phyloP scores from a whole-genome alignment of 1,140 invertebrate species.

The Bombus fervidus region DNA sequence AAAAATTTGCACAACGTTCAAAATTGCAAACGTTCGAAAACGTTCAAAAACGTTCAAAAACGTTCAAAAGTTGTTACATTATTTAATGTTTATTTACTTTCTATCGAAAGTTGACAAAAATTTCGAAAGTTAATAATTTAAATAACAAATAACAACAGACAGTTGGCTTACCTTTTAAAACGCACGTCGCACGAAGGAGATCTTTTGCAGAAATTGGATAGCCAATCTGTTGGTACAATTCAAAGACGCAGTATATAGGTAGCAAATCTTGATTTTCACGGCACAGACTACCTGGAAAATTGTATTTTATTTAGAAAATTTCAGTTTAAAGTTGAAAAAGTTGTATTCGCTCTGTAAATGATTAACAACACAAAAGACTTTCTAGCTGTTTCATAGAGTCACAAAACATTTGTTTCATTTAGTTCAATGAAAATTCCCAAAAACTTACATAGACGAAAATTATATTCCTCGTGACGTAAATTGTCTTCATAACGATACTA shows the following conservation, averaged over 20 bases:
- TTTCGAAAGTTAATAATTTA: background rate
- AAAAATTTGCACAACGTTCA: no score
- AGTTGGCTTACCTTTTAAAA: conserved; percentile 52
- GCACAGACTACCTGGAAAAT: conserved; percentile 73
- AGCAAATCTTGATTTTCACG: conserved; percentile 78
- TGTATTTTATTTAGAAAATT: background rate
- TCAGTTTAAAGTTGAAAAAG: background rate
- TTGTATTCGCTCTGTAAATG: background rate
- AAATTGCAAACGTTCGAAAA: no score
- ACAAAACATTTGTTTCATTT: background rate
- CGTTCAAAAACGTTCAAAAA: background rate
- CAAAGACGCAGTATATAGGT: conserved; percentile 81
- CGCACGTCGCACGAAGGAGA: conserved; percentile 72
- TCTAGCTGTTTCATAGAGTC: background rate
- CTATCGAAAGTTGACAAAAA: background rate
- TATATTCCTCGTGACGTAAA: background rate
- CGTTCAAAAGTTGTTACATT: background rate
- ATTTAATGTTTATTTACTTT: no score
- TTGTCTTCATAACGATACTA: background rate
- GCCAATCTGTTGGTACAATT: conserved; percentile 80
- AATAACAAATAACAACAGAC: background rate
- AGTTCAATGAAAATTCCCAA: background rate
- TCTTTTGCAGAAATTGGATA: conserved; percentile 80
- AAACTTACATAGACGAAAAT: background rate
- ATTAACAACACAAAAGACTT: background rate